phyloP scores from a whole-genome alignment of 2,113 vertebrate genomes.

The Camelus dromedarius region DNA sequence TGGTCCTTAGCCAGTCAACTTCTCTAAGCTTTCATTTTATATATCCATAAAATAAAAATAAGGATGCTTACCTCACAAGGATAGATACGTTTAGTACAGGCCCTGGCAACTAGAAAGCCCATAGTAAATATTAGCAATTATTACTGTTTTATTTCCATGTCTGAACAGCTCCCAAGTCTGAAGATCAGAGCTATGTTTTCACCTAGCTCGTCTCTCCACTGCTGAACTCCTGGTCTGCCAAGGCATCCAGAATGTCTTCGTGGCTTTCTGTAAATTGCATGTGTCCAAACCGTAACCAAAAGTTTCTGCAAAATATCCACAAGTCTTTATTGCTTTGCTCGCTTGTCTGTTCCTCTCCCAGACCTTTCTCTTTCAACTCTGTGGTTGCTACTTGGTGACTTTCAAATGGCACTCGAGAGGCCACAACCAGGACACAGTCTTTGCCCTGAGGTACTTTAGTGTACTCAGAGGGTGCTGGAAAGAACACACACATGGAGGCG shows the following conservation, averaged over 20 bases:
- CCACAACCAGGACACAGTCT: background rate
- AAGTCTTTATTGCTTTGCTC: background rate
- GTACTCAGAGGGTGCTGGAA: background rate
- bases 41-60: background rate
- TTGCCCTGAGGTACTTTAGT: background rate
- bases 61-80: background rate
- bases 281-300: background rate
- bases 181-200: background rate
- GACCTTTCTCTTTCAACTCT: background rate
- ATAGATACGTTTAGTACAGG: background rate
- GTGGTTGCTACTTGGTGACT: background rate
- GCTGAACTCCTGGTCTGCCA: background rate
- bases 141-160: background rate
- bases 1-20: background rate
- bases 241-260: too few species aligned
- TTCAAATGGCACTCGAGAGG: background rate
- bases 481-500: rapidly evolving
- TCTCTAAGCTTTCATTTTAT: background rate
- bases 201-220: background rate
- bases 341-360: background rate
- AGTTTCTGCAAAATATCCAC: background rate
- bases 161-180: background rate
- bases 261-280: background rate
- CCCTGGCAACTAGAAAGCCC: background rate
- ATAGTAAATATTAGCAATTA: background rate